These are phyloP conservation scores for Deilephila porcellus DNA, from an alignment of 2,888 invertebrate species.

Conservation along the genomic window DNA sequence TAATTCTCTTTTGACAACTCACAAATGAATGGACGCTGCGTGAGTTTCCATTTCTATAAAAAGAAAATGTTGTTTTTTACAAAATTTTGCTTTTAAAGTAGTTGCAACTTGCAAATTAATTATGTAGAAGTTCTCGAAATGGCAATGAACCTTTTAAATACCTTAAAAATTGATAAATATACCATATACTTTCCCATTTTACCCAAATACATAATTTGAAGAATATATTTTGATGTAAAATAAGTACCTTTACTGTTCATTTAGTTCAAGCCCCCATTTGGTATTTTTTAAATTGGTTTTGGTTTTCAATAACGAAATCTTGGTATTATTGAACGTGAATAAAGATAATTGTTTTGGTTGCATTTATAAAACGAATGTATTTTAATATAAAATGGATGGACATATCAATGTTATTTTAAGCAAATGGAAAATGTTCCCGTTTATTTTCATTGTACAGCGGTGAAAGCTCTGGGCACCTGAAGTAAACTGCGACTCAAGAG, in stretches of 20 bases:
- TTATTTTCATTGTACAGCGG: constrained; percentile 3
- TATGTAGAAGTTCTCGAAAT: too few relatives aligned
- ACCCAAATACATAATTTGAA: too few relatives aligned
- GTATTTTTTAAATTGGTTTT: too few relatives aligned
- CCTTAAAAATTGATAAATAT: too few relatives aligned
- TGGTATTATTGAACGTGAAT: background rate
- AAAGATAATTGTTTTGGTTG: background rate
- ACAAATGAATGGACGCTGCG: background rate
- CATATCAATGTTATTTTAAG: constrained; percentile 7
- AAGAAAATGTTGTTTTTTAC: background rate
- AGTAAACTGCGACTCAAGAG: constrained; percentile 12
- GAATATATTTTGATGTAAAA: too few relatives aligned
- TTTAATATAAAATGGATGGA: background rate
- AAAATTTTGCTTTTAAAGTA: background rate
- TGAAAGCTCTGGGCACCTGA: background rate
- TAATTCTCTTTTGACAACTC: constrained; percentile 6
- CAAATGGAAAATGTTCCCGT: constrained; percentile 11
- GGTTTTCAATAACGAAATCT: background rate
- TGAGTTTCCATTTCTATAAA: background rate
- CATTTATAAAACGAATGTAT: background rate
- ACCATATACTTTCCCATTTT: too few relatives aligned
- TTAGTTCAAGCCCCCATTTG: too few relatives aligned
- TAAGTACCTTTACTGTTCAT: too few relatives aligned
- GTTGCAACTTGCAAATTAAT: background rate
- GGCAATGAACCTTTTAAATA: too few relatives aligned